phyloP scores from a whole-genome alignment of 92 coral and sea anemone species.

The Phenganax subtilis region DNA sequence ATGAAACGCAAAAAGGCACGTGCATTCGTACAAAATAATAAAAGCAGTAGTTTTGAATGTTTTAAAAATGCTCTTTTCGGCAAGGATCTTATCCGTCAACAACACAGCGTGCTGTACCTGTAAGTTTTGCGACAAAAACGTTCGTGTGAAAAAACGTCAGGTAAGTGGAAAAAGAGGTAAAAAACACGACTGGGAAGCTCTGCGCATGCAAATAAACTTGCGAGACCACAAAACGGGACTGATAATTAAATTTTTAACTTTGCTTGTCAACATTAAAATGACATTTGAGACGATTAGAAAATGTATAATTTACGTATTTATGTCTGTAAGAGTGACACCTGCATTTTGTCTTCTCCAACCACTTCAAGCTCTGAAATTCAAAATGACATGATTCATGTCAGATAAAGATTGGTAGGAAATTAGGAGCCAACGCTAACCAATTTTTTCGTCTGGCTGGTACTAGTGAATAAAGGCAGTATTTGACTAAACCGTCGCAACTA shows the following conservation, averaged over 20 bases:
- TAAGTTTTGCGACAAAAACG: neutral
- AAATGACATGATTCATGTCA: neutral
- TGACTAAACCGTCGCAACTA: no score
- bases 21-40: neutral
- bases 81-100: constrained; percentile 31
- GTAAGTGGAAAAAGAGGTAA: neutral
- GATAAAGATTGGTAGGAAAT: neutral
- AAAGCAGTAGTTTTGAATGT: constrained; percentile 9
- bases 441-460: neutral
- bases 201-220: neutral
- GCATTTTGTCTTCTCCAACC: constrained; percentile 26
- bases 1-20: neutral
- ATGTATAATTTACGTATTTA: constrained; percentile 33
- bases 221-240: neutral
- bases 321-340: constrained; percentile 38
- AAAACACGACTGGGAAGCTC: neutral
- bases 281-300: constrained; percentile 35
- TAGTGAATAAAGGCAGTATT: no score
- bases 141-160: no score
- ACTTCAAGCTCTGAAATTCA: neutral
- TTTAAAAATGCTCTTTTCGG: constrained; percentile 22
- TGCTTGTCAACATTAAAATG: constrained; percentile 24
- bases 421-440: neutral
- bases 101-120: neutral
- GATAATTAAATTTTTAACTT: constrained; percentile 18